phyloP scores from a whole-genome alignment of 1,140 invertebrate species.

The Drosophila serrata region DNA sequence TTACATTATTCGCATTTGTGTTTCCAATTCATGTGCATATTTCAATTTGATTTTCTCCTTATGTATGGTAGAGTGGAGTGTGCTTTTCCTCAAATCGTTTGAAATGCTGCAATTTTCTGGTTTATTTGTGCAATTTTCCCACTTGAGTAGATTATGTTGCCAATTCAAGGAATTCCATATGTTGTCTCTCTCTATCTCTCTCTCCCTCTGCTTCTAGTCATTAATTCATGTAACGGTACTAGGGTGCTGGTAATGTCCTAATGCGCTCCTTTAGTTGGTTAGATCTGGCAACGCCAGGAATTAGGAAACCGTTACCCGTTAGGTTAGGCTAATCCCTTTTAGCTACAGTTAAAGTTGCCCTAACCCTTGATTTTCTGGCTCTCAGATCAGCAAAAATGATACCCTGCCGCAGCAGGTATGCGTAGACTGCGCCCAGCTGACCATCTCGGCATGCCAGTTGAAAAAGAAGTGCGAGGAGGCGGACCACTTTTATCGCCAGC shows the following conservation, averaged over 20 bases:
- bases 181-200: neutral
- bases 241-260: no score
- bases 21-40: conserved; percentile 48
- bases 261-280: neutral
- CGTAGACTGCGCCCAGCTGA: conserved; percentile 75
- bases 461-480: conserved; percentile 84
- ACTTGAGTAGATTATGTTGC: conserved; percentile 48
- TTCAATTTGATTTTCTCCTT: conserved; percentile 61
- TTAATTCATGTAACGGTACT: conserved; percentile 9
- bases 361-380: neutral
- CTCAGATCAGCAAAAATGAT: conserved; percentile 77
- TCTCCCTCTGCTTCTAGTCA: no score
- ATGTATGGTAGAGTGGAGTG: conserved; percentile 17
- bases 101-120: conserved; percentile 57
- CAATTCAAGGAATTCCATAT: conserved; percentile 38
- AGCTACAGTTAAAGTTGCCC: neutral
- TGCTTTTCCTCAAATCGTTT: conserved; percentile 38
- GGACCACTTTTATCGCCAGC: conserved; percentile 80
- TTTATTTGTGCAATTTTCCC: conserved; percentile 59
- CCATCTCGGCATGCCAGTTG: conserved; percentile 76
- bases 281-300: conserved; percentile 14
- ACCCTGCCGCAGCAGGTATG: conserved; percentile 81
- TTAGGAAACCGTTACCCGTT: neutral
- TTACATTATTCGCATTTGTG: conserved; percentile 16
- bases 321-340: neutral